Conservation (phyloP, 2,113 vertebrate genomes). For the Pampusana beccarii region DNA sequence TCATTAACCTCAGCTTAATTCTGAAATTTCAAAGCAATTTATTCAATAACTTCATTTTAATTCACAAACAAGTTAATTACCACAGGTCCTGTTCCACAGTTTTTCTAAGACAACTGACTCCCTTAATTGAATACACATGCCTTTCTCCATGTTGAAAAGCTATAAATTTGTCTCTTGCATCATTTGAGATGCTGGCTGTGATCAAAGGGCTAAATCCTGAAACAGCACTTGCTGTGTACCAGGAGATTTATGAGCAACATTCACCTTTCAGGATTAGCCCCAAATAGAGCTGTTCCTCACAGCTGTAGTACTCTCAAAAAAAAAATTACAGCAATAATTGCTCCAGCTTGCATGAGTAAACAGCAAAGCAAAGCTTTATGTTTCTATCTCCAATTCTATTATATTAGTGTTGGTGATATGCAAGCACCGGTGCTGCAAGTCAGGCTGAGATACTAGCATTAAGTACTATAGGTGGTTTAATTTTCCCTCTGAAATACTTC, state of each 20-base stretch:
- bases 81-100: not conserved
- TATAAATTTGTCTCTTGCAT: not conserved
- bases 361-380: not conserved
- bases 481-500: not conserved
- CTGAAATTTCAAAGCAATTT: slow-evolving; percentile 21
- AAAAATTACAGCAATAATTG: not conserved
- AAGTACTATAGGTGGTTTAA: not conserved
- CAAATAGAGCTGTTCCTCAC: not conserved
- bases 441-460: not conserved
- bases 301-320: not conserved
- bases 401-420: not conserved
- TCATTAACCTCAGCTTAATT: slow-evolving; percentile 37
- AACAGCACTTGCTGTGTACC: not conserved
- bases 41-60: slow-evolving; percentile 27
- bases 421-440: not conserved
- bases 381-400: not conserved
- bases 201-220: not conserved
- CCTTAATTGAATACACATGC: not conserved
- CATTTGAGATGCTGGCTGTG: not conserved
- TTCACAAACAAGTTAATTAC: slow-evolving; percentile 42
- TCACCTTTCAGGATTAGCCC: not conserved
- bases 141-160: not conserved
- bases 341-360: not conserved
- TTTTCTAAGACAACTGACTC: not conserved
- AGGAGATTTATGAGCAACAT: not conserved